Percentiles rank a stretch among this genome's conserved stretches.
Evolutionary conservation across 2,888 invertebrate genomes (phyloP).

Genomic region (Heteromurus nitidus): DNA sequence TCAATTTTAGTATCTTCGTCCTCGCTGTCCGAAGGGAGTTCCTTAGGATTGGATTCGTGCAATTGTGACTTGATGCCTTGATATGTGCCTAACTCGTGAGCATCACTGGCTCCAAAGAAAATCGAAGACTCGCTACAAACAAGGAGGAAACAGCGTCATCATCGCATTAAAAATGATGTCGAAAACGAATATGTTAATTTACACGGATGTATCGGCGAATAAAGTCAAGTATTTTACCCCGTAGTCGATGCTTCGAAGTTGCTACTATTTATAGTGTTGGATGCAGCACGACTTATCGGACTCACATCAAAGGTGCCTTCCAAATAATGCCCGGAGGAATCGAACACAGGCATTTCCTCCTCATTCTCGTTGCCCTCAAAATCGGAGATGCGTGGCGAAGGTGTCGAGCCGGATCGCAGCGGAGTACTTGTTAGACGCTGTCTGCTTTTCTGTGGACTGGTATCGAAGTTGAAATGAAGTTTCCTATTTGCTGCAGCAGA

Average conservation of each 20-base stretch:
- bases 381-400: slow-evolving; percentile 59
- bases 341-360: slow-evolving; percentile 51
- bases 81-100: slow-evolving; percentile 69
- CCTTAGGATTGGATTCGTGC: slow-evolving; percentile 7
- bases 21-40: not conserved
- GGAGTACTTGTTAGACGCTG: slow-evolving; percentile 71
- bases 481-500: slow-evolving; percentile 29
- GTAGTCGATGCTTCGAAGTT: slow-evolving; percentile 7
- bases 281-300: slow-evolving; percentile 65
- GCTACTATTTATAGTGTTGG: slow-evolving; percentile 31
- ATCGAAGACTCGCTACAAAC: slow-evolving; percentile 53
- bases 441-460: slow-evolving; percentile 16
- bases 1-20: not conserved
- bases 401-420: slow-evolving; percentile 62
- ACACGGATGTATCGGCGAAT: no score
- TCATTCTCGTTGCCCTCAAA: slow-evolving; percentile 51
- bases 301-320: slow-evolving; percentile 65
- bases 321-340: slow-evolving; percentile 49
- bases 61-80: slow-evolving; percentile 71
- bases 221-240: slow-evolving; percentile 45
- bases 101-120: slow-evolving; percentile 70
- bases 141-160: no score
- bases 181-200: no score
- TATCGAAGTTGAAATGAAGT: slow-evolving; percentile 43
- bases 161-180: no score